Base-by-base conservation (phyloP, 2,113 vertebrate species). In the Zosterops pallidus region DNA sequence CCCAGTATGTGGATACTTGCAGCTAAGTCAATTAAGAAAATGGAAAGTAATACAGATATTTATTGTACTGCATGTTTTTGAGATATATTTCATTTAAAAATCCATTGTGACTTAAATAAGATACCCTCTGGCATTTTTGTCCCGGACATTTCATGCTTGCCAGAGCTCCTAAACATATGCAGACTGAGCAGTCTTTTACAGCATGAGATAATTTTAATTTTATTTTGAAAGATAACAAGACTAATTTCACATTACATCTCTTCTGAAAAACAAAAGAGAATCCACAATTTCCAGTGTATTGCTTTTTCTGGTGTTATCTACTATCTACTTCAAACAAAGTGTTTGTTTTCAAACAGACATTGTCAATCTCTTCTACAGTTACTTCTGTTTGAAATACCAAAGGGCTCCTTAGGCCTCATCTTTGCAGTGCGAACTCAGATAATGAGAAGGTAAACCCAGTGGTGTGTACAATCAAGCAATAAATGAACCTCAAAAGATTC, bases 401-500 rank as follows among this genome's bases (percentile, higher is more conserved):
- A 95, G 76, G 90, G 56, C 83, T 96, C 72, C 86, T 94, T 81
- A 92, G 85, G 76, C 83, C 52, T 88, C 69, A 90, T 94, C 92
- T 94, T 78, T 93, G 71, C 85, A 86, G 90, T 60, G 49, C 92
- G 65, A 93, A 84, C 76, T 93, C 83, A 84, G 86, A 93, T 94
- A 95, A 97, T 90, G 88, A 96, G 83, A 92, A 90, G 53, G 47
- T 5, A 9, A 97, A 94, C 60, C 47, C 75, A 56, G 64, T 0
- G 0, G 76, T 93, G 91, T 0, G 1, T 95, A 94, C 92, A 94
- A 92, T 95, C 85, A 78, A 94, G 80, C 44, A 94, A 96, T 86
- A 96, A 95, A 92, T 86, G 95, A 97, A 97, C 88, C 90, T 96
- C 94, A 92, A 88, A 96, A 95, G 90, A 83, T 75, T 89, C 84